Conservation (phyloP, 2,888 invertebrate genomes). For the Lepidonotus clava region DNA sequence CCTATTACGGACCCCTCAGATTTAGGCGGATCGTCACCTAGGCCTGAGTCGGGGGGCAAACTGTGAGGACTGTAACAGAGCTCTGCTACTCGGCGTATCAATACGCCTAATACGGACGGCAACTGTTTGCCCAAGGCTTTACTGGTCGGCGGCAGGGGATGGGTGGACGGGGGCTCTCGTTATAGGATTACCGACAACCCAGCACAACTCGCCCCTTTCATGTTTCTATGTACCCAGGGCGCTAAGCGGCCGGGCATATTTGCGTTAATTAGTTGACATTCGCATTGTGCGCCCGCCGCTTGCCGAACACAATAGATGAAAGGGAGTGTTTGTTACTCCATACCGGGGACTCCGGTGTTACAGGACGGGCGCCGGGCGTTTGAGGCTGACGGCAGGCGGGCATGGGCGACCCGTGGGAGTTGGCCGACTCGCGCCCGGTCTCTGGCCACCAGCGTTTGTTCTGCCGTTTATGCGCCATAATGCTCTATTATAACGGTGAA, state of each 20-base stretch:
- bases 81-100: not conserved
- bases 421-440: no score
- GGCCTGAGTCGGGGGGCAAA: not conserved
- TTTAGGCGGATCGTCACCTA: not conserved
- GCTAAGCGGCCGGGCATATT: slow-evolving; percentile 34
- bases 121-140: not conserved
- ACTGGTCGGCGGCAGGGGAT: no score
- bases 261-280: slow-evolving; percentile 49
- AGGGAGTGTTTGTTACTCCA: not conserved
- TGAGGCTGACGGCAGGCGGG: not conserved
- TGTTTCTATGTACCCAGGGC: slow-evolving; percentile 14
- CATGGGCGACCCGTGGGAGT: not conserved
- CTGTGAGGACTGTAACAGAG: not conserved
- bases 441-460: not conserved
- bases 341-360: not conserved
- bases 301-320: slow-evolving; percentile 2
- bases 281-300: slow-evolving; percentile 15
- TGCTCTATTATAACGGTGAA: slow-evolving; percentile 6
- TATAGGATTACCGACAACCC: slow-evolving; percentile 11
- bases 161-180: no score
- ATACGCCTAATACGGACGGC: not conserved
- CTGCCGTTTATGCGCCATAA: slow-evolving; percentile 14
- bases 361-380: not conserved
- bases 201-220: not conserved
- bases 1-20: not conserved